Percentiles rank a stretch among this genome's conserved stretches.
These are phyloP conservation scores for Nemapogon koenigi DNA, from an alignment of 2,888 invertebrate species.

Conservation along the genomic window DNA sequence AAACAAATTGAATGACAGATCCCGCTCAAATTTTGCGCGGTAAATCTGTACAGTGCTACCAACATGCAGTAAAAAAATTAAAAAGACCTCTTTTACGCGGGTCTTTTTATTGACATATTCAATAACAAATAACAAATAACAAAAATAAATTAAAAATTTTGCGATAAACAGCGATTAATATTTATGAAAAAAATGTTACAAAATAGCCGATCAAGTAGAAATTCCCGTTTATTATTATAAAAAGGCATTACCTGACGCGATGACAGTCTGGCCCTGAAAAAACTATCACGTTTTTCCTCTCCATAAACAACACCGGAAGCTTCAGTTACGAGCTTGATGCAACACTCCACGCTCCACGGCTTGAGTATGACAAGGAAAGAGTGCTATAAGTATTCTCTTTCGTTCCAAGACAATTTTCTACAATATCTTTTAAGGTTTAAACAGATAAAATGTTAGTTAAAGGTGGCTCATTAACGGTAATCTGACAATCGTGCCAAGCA, in stretches of 20 bases:
- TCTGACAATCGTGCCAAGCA: constrained; percentile 8
- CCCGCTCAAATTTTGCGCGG: no score
- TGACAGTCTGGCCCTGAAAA: constrained; percentile 13
- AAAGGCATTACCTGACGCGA: constrained; percentile 1
- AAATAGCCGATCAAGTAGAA: background rate
- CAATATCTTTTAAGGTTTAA: constrained; percentile 6
- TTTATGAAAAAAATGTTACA: constrained; percentile 3
- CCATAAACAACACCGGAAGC: constrained; percentile 15
- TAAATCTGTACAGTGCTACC: no score
- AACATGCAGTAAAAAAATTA: no score
- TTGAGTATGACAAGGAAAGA: constrained; percentile 13
- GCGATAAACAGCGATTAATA: no score
- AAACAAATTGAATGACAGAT: no score
- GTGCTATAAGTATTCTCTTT: constrained; percentile 3
- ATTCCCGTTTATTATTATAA: constrained; percentile 1
- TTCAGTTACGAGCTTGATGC: constrained; percentile 16
- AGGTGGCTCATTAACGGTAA: constrained; percentile 8
- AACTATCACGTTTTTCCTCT: constrained; percentile 13
- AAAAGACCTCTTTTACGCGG: no score
- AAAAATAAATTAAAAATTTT: no score
- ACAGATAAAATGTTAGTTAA: constrained; percentile 6
- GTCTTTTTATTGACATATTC: no score
- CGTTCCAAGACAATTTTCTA: constrained; percentile 8
- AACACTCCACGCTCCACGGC: constrained; percentile 12
- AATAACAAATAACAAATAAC: no score